Conservation (phyloP, 2,113 vertebrate genomes). For the Eubucco bourcierii region DNA sequence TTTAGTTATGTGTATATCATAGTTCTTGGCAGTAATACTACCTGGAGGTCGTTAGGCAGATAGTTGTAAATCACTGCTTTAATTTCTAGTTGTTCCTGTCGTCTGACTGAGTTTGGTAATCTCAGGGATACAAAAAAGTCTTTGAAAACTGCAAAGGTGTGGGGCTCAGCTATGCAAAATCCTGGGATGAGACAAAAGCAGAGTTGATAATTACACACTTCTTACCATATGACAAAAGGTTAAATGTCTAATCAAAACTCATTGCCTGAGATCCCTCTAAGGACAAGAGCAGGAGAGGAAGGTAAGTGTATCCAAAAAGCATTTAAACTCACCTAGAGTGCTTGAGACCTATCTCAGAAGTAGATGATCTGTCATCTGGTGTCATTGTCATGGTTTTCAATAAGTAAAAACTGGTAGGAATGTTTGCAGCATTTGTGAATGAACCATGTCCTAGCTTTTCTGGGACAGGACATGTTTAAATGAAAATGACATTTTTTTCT, state of each 20-base stretch:
- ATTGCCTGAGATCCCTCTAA: not conserved
- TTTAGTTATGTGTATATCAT: not conserved
- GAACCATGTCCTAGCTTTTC: not conserved
- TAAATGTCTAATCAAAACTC: not conserved
- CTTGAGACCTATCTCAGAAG: not conserved
- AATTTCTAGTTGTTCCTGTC: constrained; percentile 80
- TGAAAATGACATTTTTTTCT: not conserved
- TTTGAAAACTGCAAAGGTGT: constrained; percentile 72
- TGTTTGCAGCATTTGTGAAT: not conserved
- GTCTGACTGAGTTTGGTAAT: constrained; percentile 79
- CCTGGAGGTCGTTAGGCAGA: not conserved
- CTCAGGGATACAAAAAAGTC: constrained; percentile 77
- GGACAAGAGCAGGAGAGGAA: not conserved
- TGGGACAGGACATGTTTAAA: not conserved
- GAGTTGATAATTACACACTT: not conserved
- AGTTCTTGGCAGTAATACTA: not conserved
- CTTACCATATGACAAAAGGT: not conserved
- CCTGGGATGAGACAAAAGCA: constrained; percentile 58
- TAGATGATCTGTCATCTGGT: not conserved
- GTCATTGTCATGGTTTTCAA: not conserved
- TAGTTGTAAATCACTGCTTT: constrained; percentile 84
- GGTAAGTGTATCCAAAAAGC: not conserved
- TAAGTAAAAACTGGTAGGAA: not conserved
- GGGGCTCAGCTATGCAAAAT: constrained; percentile 78
- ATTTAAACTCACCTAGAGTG: not conserved